These are phyloP conservation scores for Diorhabda carinulata DNA, from an alignment of 1,140 invertebrate genomes.

Conservation along the genomic window DNA sequence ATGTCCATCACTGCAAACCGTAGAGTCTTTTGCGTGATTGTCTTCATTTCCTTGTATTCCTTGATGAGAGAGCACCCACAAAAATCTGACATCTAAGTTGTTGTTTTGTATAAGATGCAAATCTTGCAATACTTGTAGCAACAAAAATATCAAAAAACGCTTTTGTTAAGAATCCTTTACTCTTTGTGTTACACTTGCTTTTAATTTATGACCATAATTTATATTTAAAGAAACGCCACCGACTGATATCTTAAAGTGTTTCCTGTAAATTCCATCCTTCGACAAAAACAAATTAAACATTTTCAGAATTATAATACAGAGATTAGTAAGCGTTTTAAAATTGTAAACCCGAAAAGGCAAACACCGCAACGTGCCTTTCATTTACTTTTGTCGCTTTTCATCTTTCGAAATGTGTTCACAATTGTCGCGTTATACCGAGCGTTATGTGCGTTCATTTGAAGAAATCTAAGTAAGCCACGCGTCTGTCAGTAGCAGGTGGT, in stretches of 20 bases:
- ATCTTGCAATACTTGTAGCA: too few relatives aligned
- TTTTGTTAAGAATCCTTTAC: too few relatives aligned
- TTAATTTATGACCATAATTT: too few relatives aligned
- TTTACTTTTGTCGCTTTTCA: not conserved
- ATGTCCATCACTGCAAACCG: too few relatives aligned
- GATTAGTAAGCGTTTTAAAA: conserved; percentile 1
- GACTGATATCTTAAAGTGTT: not conserved
- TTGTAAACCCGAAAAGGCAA: not conserved
- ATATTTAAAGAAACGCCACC: too few relatives aligned
- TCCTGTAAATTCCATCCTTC: not conserved
- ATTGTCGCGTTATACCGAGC: not conserved
- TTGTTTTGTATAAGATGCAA: too few relatives aligned
- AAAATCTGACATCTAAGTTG: too few relatives aligned
- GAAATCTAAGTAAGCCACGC: conserved; percentile 1
- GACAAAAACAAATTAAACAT: not conserved
- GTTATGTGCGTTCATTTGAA: not conserved
- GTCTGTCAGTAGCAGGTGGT: conserved; percentile 1
- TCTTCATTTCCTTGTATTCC: too few relatives aligned
- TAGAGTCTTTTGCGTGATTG: too few relatives aligned
- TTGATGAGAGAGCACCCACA: too few relatives aligned
- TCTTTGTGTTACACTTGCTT: too few relatives aligned
- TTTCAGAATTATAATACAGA: not conserved
- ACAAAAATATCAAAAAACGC: too few relatives aligned
- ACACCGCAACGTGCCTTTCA: not conserved
- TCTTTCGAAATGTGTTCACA: not conserved